Base-by-base conservation (phyloP, 2,888 invertebrate species). In the Acutogordius australiensis region DNA sequence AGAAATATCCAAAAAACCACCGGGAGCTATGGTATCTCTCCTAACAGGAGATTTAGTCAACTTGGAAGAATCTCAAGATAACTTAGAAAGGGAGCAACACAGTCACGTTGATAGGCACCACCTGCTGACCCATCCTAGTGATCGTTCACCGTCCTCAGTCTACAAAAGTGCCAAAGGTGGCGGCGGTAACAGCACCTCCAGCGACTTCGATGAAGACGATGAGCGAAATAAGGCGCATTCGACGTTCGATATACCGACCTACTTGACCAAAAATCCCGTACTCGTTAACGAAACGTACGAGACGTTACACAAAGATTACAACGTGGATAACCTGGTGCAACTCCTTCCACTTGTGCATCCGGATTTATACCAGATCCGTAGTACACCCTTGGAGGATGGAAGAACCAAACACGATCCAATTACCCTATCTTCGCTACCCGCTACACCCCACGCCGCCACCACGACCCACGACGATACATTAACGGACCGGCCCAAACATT, bases 61-160 rank as follows among this genome's bases (percentile, higher is more conserved):
- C 29, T 26, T 51, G 51, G 23, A 26, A 8, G 27, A 51, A 8
- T 26, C 51, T 18, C 23, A 8, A 8, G 51, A 51, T 23, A 4
- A 26, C 23, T 18, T 26, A 8, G 59, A 66, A 64, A 45, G 57
- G 45, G 60, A 72, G 67, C 74, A 63, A 76, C 74, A 30, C 75
- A 74, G 76, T 59, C 45, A 60, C 45, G 62, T 62, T 8, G 62
- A 23, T 57, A 60, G 28, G 30, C 30, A n/a, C 59, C 45, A 28
- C 44, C 59, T 26, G 29, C 62, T 26, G 57, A 44, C 26, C 57
- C 56, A 30, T 62, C 56, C 27, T 45, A 45, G 21, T 56, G 44
- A 45, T 59, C 58, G 13, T 61, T 62, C 13, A 58, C 64, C 56
- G 73, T 78, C 59, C 81, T 79, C 67, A 80, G 79, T 66, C 26